Conservation (phyloP, 2,888 invertebrate species). For the Cataglyphis cursor region DNA sequence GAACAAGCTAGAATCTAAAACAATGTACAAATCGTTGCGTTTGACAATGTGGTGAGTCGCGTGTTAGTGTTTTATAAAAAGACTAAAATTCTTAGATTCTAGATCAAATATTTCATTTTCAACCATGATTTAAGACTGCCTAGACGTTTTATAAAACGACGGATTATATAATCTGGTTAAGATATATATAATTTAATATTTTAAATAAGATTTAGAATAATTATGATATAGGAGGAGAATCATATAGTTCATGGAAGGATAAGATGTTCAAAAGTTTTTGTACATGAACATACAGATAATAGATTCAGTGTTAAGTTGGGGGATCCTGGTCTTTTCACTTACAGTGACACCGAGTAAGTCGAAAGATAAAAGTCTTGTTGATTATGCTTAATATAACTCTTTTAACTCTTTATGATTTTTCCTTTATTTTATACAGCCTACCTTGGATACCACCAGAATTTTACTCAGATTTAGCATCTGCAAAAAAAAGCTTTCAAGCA, state of each 20-base stretch:
- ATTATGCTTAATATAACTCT: background rate
- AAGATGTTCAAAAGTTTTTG: conserved; percentile 93
- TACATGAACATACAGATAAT: conserved; percentile 91
- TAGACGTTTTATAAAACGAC: no score
- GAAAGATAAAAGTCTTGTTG: conserved; percentile 15
- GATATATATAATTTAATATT: background rate
- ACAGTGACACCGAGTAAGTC: conserved; percentile 89
- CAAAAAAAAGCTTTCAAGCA: conserved; percentile 90
- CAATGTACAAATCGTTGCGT: no score
- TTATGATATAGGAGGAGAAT: conserved; percentile 90
- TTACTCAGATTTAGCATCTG: conserved; percentile 90
- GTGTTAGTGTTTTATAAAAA: no score
- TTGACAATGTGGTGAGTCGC: no score
- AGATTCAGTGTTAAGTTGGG: conserved; percentile 93
- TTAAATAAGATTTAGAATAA: conserved; percentile 1
- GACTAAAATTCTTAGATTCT: no score
- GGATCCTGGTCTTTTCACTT: conserved; percentile 91
- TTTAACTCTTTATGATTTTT: background rate
- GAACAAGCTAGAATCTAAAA: no score
- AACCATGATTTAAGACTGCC: no score
- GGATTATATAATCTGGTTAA: no score
- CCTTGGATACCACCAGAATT: conserved; percentile 97
- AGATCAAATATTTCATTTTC: no score
- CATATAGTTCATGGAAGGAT: conserved; percentile 95
- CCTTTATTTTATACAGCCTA: conserved; percentile 88